Evolutionary conservation across 2,888 invertebrate genomes (phyloP), one percentile per base, ranked within the genome.

Genomic region (Eristalis intricaria): DNA sequence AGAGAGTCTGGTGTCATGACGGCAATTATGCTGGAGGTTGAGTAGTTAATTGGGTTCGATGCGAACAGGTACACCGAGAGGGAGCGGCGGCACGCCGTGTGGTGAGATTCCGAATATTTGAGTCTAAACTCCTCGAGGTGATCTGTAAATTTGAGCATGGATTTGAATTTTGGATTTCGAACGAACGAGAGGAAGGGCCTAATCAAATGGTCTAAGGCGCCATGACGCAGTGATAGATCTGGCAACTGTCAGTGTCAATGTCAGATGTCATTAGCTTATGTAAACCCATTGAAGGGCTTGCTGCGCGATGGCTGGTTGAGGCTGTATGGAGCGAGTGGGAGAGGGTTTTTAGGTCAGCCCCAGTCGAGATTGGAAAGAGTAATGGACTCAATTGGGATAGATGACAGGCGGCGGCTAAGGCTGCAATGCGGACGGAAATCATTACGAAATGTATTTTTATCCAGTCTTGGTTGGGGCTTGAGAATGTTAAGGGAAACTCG

Each of bases 21-120:
- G 82, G 73, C 85, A 86, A 82, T 78, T 77, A 78, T 82, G 40
- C 68, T 81, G 11, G 68, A 74, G 60, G 70, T 82, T 82, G 82
- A 86, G 82, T 74, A 82, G 77, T 77, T 82, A 86, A 86, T 86
- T 78, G 74, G 85, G 66, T 76, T 43, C 80, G 79, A 75, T 81
- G 71, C 66, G 63, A 84, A 64, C 81, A 68, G 80, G 80, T 71
- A 61, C 50, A 29, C 32, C 8, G 26, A 26, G 60, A 15, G 26
- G n/a, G 26, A 15, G 60, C 13, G 26, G 26, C n/a, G 4, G 60
- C 7, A 11, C 10, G 60, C 2, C 26, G 26, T n/a, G n/a, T n/a
- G 19, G 11, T 40, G 26, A 4, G 26, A 26, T 26, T 26, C 26
- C 1, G 32, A 32, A 35, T 10, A 35, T 35, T 35, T 11, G 32